These are phyloP conservation scores for Pangasius sanitwongsei DNA, from an alignment of 2,797 vertebrate genomes.

Conservation along the genomic window DNA sequence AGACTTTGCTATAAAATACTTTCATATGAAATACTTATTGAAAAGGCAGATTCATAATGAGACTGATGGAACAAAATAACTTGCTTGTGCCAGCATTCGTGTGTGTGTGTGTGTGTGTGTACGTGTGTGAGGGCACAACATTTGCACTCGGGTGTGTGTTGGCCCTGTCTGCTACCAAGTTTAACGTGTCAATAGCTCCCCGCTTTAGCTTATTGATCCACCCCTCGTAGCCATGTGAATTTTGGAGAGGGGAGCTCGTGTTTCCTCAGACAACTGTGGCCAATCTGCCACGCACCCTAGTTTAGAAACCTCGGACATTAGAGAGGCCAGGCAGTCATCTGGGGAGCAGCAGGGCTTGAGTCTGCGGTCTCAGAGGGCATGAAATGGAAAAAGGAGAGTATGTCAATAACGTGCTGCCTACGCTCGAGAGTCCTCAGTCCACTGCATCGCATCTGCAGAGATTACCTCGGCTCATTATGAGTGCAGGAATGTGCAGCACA, in stretches of 20 bases:
- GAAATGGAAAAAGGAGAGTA: conserved; percentile 44
- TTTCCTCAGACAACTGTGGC: conserved; percentile 77
- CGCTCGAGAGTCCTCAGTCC: conserved; percentile 2
- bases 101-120: background rate
- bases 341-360: conserved; percentile 45
- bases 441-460: conserved; percentile 1
- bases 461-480: conserved; percentile 25
- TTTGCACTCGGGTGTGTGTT: conserved; percentile 26
- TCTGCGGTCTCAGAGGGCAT: conserved; percentile 41
- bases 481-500: conserved; percentile 31
- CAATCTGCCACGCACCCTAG: conserved; percentile 60
- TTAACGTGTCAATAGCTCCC: conserved; percentile 74
- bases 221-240: conserved; percentile 74
- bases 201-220: conserved; percentile 80
- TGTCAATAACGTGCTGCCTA: conserved; percentile 42
- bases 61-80: background rate
- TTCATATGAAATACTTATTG: conserved; percentile 17
- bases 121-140: background rate
- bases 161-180: conserved; percentile 53
- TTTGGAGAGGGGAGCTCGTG: conserved; percentile 73
- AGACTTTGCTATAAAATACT: conserved; percentile 12
- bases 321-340: conserved; percentile 55
- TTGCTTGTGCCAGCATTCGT: background rate
- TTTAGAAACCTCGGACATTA: conserved; percentile 58
- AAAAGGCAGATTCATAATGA: conserved; percentile 5